phyloP scores from a whole-genome alignment of 2,888 invertebrate species.

The Caenorhabditis japonica region DNA sequence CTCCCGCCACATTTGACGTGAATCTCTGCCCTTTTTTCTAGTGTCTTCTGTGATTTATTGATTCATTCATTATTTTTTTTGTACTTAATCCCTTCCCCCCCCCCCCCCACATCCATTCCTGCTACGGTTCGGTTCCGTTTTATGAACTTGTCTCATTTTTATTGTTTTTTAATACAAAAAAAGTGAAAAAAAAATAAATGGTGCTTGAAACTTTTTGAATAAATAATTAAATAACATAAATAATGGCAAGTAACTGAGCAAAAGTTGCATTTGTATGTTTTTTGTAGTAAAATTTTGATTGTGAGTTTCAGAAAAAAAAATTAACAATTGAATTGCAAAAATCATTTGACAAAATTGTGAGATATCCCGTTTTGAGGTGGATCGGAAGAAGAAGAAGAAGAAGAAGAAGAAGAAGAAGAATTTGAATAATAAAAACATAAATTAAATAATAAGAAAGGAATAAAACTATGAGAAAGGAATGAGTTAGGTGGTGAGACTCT shows the following conservation, averaged over 20 bases:
- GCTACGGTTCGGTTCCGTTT: conserved; percentile 27
- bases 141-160: conserved; percentile 18
- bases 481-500: conserved; percentile 49
- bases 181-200: no score
- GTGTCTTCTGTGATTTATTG: background rate
- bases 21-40: conserved; percentile 35
- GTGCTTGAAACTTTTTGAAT: conserved; percentile 37
- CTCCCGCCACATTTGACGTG: conserved; percentile 37
- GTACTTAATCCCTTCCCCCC: no score
- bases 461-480: conserved; percentile 45
- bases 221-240: conserved; percentile 28
- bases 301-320: conserved; percentile 14
- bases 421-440: no score
- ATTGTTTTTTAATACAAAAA: conserved; percentile 25
- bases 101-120: conserved; percentile 45
- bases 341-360: conserved; percentile 33
- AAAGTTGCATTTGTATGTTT: no score
- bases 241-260: conserved; percentile 53
- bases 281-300: background rate
- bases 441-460: conserved; percentile 6
- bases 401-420: conserved; percentile 1
- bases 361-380: conserved; percentile 51
- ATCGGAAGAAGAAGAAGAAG: conserved; percentile 16
- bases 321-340: conserved; percentile 27
- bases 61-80: no score